Base-by-base conservation (phyloP, 1,140 invertebrate species). In the Popillia japonica region DNA sequence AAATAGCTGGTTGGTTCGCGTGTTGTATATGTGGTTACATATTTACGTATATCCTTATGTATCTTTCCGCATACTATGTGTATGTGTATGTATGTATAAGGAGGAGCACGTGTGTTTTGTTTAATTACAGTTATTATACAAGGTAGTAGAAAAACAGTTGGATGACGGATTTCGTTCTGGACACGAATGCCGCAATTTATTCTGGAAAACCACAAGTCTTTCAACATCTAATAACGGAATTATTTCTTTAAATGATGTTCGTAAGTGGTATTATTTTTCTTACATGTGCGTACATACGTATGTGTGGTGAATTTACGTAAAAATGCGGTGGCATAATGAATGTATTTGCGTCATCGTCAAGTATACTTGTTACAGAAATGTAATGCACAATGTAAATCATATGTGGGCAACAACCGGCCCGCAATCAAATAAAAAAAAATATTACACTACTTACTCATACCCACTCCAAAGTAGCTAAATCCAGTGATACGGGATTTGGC, bases 121-220 rank as follows among this genome's bases (percentile, higher is more conserved):
- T 55, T 55, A 55, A 55, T 55, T 55, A 55, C 48, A 55, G 48
- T 55, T 55, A 55, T 55, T 55, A 55, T 55, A 55, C 14, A 55
- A 55, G 17, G 48, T 17, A 55, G 14, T n/a, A 55, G 48, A 55
- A 55, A 55, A 55, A 55, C 48, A 55, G 48, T 55, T 55, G 48
- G 6, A 55, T 55, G 48, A 55, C 48, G 48, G 48, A 55, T 55
- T 55, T 55, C 48, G 48, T 55, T 55, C 14, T 14, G 48, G 17
- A 55, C 48, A 55, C n/a, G 17, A 55, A 55, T 55, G 17, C 48
- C 48, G 48, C 48, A 55, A 55, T 55, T 55, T 55, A 34, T 34
- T 55, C 48, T 17, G n/a, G n/a, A 17, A n/a, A 55, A 55, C 11
- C 48, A 17, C 48, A 7, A 55, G 6, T 55, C 14, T 55, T 55